Evolutionary conservation across 2,113 vertebrate species (phyloP).

Genomic region (Zosterops hypoxanthus): DNA sequence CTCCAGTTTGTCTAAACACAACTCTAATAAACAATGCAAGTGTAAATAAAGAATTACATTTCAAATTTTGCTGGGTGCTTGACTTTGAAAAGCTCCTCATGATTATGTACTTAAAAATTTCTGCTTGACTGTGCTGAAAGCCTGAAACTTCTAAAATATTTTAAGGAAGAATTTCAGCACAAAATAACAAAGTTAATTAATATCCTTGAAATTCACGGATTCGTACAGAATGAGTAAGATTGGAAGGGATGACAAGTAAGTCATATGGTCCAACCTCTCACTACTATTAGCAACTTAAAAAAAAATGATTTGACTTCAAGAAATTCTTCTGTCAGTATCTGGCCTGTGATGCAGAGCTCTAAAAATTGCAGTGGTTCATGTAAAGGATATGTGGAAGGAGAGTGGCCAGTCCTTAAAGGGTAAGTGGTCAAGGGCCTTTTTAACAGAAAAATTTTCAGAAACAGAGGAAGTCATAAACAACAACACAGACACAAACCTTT

Average conservation of each 20-base stretch:
- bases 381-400: not conserved
- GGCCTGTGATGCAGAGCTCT: not conserved
- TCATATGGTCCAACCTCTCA: not conserved
- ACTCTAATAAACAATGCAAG: not conserved
- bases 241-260: not conserved
- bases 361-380: not conserved
- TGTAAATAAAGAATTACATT: conserved; percentile 40
- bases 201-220: not conserved
- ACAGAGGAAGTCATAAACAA: not conserved
- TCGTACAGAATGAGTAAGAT: not conserved
- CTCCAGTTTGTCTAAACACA: conserved; percentile 28
- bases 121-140: not conserved
- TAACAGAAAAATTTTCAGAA: not conserved
- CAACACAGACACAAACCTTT: not conserved
- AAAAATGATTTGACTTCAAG: not conserved
- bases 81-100: conserved; percentile 12
- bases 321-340: not conserved
- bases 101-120: not conserved
- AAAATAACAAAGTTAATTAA: not conserved
- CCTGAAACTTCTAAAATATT: not conserved
- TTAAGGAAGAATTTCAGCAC: not conserved
- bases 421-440: not conserved
- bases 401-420: not conserved
- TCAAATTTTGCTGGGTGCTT: not conserved
- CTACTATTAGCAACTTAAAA: not conserved